Base-by-base conservation (phyloP, 2,797 vertebrate species). In the Margarornis squamiger region DNA sequence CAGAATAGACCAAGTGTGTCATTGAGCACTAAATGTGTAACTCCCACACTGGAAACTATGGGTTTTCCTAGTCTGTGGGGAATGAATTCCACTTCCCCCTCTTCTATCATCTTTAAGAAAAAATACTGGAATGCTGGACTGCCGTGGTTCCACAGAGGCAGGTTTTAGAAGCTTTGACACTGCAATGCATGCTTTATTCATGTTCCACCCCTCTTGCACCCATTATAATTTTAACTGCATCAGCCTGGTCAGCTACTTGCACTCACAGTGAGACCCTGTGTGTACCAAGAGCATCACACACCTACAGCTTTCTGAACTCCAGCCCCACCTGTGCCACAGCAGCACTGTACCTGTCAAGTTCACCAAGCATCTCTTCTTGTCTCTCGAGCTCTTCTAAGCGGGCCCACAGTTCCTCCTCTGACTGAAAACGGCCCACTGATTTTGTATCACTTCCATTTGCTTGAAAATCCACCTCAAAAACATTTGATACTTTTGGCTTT, bases 341-440 rank as follows among this genome's bases (percentile, higher is more conserved):
- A 70, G 49, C 23, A 55, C 76, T 36, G 9, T 97, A 98, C 98
- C 97, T 98, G 41, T 97, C 92, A 8, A 98, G 97, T 97, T 98
- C 98, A 76, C 97, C 97, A 71, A 95, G 97, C 18, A 98, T 95
- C 72, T 98, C 98, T 95, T 99, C 99, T 94, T 98, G 98, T 79
- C 96, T 98, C 96, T 99, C 99, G 0, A 99, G 98, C 88, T 99
- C 99, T 95, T 99, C 99, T 86, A 99, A 96, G 88, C 98, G 97
- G 87, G 98, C 98, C 99, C 99, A 98, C 29, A 98, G 95, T 36
- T 99, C 99, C 83, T 98, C 98, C 93, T 99, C 98, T 3, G 98
- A 98, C 95, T 99, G 86, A 36, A 98, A 65, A 72, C 55, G 81
- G 72, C 97, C 97, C 83, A 73, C 55, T 29, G 94, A 82, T 48